phyloP scores from a whole-genome alignment of 1,140 invertebrate genomes.

The Venustaconcha ellipsiformis region DNA sequence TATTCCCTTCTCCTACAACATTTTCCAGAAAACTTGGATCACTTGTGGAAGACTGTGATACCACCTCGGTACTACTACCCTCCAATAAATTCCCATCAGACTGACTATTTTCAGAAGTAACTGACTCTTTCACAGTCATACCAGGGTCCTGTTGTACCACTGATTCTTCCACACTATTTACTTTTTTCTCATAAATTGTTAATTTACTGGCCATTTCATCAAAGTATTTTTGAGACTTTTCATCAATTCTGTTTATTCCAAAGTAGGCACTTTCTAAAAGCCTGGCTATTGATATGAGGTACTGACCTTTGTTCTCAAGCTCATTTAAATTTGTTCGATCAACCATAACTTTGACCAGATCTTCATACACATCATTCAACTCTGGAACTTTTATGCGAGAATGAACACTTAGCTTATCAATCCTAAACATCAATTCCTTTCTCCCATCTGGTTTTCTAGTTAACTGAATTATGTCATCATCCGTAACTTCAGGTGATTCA shows the following conservation, averaged over 20 bases:
- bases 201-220: constrained; percentile 42
- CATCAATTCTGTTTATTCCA: constrained; percentile 40
- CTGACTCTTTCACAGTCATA: not conserved
- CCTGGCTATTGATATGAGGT: constrained; percentile 53
- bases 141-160: not conserved
- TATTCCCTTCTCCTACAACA: no score
- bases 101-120: not conserved
- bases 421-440: constrained; percentile 47
- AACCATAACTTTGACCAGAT: constrained; percentile 46
- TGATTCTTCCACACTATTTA: constrained; percentile 11
- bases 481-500: constrained; percentile 3
- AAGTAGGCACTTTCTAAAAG: constrained; percentile 57
- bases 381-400: constrained; percentile 35
- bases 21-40: no score
- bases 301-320: constrained; percentile 42
- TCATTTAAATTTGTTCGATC: constrained; percentile 54
- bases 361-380: constrained; percentile 56
- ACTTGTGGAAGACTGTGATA: no score
- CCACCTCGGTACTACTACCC: no score
- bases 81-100: no score
- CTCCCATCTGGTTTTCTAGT: constrained; percentile 48
- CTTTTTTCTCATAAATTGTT: constrained; percentile 26
- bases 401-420: constrained; percentile 34
- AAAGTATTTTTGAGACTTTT: constrained; percentile 33
- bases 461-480: constrained; percentile 42